A percentile compares a stretch with the other conserved stretches of the same genome.
These are phyloP conservation scores for Onthophagus sagittarius DNA, from an alignment of 2,888 invertebrate genomes.

Conservation along the genomic window DNA sequence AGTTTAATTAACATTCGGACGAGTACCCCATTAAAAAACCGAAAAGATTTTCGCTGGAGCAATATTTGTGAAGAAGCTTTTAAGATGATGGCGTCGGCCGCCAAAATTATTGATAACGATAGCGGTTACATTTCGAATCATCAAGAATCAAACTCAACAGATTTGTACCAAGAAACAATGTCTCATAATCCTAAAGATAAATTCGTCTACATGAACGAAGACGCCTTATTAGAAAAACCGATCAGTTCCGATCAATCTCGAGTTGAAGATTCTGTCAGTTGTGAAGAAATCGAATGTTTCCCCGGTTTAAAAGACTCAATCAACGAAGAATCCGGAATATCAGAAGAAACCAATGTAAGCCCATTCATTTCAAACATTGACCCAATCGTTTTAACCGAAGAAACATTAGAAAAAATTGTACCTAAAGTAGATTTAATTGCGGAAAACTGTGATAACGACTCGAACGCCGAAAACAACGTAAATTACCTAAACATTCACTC, in stretches of 20 bases:
- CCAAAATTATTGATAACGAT: constrained; percentile 39
- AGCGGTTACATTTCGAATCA: constrained; percentile 46
- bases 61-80: constrained; percentile 12
- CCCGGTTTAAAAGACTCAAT: constrained; percentile 21
- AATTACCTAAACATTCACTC: constrained; percentile 13
- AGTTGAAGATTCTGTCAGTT: constrained; percentile 16
- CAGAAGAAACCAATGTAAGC: constrained; percentile 16
- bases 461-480: constrained; percentile 20
- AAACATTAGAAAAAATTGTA: not conserved
- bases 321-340: constrained; percentile 17
- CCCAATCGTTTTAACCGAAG: constrained; percentile 9
- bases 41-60: not conserved
- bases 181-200: constrained; percentile 20
- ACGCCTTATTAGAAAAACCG: constrained; percentile 43
- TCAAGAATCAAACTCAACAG: constrained; percentile 40
- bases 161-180: constrained; percentile 22
- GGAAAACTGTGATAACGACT: constrained; percentile 12
- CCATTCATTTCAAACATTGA: constrained; percentile 11
- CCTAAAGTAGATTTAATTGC: constrained; percentile 17
- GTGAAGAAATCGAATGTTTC: constrained; percentile 16
- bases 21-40: constrained; percentile 14
- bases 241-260: constrained; percentile 12
- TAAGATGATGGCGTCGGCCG: not conserved
- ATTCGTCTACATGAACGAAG: constrained; percentile 40
- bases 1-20: constrained; percentile 9